A percentile compares a stretch with the other conserved stretches of the same genome.
Conservation (phyloP, 1,140 invertebrate genomes). For the Drosophila littoralis region DNA sequence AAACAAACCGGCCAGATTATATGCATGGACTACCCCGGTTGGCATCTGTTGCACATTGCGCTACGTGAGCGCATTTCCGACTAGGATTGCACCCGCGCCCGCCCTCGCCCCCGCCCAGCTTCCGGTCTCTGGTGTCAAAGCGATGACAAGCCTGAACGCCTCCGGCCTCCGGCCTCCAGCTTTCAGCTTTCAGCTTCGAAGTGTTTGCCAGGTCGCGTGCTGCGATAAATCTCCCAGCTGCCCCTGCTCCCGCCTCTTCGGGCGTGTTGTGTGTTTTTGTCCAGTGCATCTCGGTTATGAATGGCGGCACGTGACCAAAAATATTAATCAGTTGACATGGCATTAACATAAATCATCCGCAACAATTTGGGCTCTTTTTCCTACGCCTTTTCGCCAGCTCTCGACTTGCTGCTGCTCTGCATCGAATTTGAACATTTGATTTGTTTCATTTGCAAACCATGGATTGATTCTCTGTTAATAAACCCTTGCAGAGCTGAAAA, state of each 20-base stretch:
- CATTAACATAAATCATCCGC: constrained; percentile 82
- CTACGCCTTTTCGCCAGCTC: neutral
- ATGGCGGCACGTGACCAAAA: constrained; percentile 79
- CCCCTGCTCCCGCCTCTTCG: neutral
- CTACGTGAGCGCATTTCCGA: constrained; percentile 61
- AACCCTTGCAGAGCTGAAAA: neutral
- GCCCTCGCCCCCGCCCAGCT: neutral
- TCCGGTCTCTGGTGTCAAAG: constrained; percentile 35
- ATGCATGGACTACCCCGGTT: constrained; percentile 24
- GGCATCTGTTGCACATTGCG: constrained; percentile 72
- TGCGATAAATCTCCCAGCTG: constrained; percentile 53
- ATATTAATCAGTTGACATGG: constrained; percentile 82
- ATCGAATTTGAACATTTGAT: constrained; percentile 51
- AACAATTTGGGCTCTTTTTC: constrained; percentile 54
- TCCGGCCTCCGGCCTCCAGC: constrained; percentile 3
- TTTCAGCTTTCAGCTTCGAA: constrained; percentile 33
- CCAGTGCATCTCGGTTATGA: constrained; percentile 40
- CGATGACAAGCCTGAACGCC: constrained; percentile 34
- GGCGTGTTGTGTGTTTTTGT: constrained; percentile 1
- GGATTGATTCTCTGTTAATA: no score
- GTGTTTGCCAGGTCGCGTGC: constrained; percentile 48
- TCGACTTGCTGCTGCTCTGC: constrained; percentile 10
- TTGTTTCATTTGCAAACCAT: constrained; percentile 9
- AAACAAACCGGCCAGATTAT: constrained; percentile 51
- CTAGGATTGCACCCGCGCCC: constrained; percentile 10